Evolutionary conservation across 1,140 invertebrate genomes (phyloP), one percentile per base, ranked within the genome.

Genomic region (Tetranychus cinnabarinus): DNA sequence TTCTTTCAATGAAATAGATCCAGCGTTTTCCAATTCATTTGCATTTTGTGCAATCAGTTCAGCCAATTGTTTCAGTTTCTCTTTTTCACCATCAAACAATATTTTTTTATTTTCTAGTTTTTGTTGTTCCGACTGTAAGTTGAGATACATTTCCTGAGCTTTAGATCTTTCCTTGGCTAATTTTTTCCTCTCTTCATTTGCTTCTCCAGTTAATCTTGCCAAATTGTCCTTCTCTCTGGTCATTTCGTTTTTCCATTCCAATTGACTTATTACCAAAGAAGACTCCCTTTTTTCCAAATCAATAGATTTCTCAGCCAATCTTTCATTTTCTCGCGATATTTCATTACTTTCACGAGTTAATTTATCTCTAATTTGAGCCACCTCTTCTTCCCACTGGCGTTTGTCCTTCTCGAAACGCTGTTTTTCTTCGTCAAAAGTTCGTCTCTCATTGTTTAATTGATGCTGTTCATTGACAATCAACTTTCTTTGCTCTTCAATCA

Each of bases 1-100:
- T 12, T 64, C 63, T 13, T 64, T 58, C 15, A 56, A 15, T n/a
- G 54, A 61, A 31, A 62, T 55, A 45, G 62, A n/a, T 13, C 60
- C 48, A 10, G 62, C 35, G 33, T 31, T 58, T 56, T 64, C 63
- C 36, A 64, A 47, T 45, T 64, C 60, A 34, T 62, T 39, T 1
- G 60, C 57, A 8, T 60, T 35, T 37, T 60, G 10, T 5, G 36
- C 55, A 37, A 64, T 42, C 47, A 13, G 15, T 12, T 31, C 23
- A 2, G 61, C 63, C 57, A 64, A 54, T 10, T 59, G 15, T 36
- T 63, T 8, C 34, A 64, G 15, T 60, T 61, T 58, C 33, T 54
- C 39, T 37, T 50, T 61, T 48, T 64, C 63, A 5, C 12, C 15
- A 45, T 61, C 59, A 42, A 64, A 64, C 7, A 59, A 33, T 34